Evolutionary conservation across 2,888 invertebrate genomes (phyloP).

Genomic region (Dorcus hopei): DNA sequence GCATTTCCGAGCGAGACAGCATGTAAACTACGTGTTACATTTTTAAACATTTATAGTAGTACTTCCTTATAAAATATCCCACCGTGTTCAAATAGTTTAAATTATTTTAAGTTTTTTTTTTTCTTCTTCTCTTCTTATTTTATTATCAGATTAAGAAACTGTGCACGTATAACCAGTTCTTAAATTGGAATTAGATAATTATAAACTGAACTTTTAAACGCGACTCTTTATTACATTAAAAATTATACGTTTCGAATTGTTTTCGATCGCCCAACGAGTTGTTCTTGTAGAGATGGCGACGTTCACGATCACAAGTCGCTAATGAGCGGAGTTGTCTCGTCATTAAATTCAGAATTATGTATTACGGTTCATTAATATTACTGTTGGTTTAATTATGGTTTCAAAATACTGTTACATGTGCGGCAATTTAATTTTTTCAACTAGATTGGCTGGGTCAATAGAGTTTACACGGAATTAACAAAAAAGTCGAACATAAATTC

Average conservation of each 20-base stretch:
- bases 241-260: constrained; percentile 11
- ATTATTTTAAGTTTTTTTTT: constrained; percentile 9
- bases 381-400: no score
- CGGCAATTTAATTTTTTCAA: no score
- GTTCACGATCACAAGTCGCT: no score
- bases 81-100: constrained; percentile 15
- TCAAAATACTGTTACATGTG: no score
- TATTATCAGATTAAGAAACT: constrained; percentile 16
- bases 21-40: constrained; percentile 8
- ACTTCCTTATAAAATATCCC: constrained; percentile 17
- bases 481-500: no score
- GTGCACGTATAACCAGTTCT: constrained; percentile 17
- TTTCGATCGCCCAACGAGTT: no score
- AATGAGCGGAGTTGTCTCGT: no score
- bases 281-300: no score
- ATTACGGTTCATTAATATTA: no score
- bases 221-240: constrained; percentile 15
- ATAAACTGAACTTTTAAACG: constrained; percentile 8
- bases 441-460: no score
- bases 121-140: neutral
- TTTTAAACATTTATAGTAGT: constrained; percentile 1
- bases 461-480: no score
- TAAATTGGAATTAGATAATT: constrained; percentile 22
- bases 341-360: no score
- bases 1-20: constrained; percentile 1